Evolutionary conservation across 2,888 invertebrate species (phyloP).

Genomic region (Gasteruption jaculator): DNA sequence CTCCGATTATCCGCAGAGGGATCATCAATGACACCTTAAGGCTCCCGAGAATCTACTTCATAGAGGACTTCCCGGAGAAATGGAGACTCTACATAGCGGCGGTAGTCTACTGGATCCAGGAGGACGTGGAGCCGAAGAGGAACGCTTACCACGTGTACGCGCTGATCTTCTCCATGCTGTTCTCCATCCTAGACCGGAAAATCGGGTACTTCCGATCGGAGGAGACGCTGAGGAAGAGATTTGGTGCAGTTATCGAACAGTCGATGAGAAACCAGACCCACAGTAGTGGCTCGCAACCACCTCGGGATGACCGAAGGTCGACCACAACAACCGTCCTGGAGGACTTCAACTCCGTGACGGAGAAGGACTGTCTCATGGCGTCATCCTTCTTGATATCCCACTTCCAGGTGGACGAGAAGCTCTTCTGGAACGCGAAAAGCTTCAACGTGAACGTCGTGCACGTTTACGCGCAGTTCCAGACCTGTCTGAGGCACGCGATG

Average conservation of each 20-base stretch:
- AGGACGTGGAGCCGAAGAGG: slow-evolving; percentile 48
- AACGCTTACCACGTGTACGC: slow-evolving; percentile 56
- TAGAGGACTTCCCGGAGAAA: slow-evolving; percentile 55
- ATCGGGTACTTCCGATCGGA: slow-evolving; percentile 57
- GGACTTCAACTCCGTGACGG: slow-evolving; percentile 55
- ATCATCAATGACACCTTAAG: slow-evolving; percentile 55
- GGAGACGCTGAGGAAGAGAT: slow-evolving; percentile 53
- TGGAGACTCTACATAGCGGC: slow-evolving; percentile 61
- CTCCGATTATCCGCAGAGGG: slow-evolving; percentile 30
- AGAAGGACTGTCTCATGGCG: slow-evolving; percentile 59
- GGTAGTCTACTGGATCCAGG: slow-evolving; percentile 58
- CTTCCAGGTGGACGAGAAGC: slow-evolving; percentile 58
- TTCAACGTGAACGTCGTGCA: slow-evolving; percentile 61
- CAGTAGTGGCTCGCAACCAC: too few species aligned
- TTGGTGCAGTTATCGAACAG: slow-evolving; percentile 42
- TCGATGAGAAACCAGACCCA: slow-evolving; percentile 9
- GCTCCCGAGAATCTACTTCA: slow-evolving; percentile 45
- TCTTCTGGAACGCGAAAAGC: slow-evolving; percentile 55
- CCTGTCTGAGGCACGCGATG: slow-evolving; percentile 58
- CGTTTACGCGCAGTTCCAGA: slow-evolving; percentile 65
- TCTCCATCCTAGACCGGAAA: slow-evolving; percentile 58
- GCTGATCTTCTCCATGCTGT: slow-evolving; percentile 57
- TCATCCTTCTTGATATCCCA: slow-evolving; percentile 58
- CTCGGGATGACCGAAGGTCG: slow-evolving; percentile 6
- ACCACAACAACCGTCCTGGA: slow-evolving; percentile 45